Base-by-base conservation (phyloP, 2,888 invertebrate genomes). In the Tyria jacobaeae region DNA sequence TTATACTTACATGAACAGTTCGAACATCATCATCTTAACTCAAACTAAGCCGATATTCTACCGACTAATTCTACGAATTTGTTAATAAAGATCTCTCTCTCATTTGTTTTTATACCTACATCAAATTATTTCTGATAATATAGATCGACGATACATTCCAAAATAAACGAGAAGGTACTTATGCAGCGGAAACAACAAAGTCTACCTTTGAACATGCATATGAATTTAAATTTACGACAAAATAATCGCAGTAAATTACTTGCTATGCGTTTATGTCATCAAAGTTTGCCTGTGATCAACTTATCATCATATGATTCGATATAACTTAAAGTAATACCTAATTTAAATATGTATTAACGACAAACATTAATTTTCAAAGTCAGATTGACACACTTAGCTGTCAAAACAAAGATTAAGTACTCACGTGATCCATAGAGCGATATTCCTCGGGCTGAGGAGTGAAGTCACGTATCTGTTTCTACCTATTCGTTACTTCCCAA, bases 401-500 rank as follows among this genome's bases (percentile, higher is more conserved):
- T 21, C 44, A 44, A 10, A 44, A 44, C 21, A 21, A 44, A 44
- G 10, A 44, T 44, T 3, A n/a, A n/a, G n/a, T n/a, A 64, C 78
- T 21, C 21, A 9, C 35, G 17, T 34, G 51, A 51, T 34, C 51
- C 51, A 31, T 51, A 34, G 17, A 21, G 10, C 27, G 34, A 17
- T 51, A 12, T 51, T 25, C 27, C 49, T 31, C 34, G 27, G 27
- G 44, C 21, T 44, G 7, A 41, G 44, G 44, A 44, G 21, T 21
- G 21, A 21, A 44, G 44, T 21, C 44, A 39, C 37, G 35, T 47
- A 57, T 25, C 47, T 34, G 35, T 47, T 54, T 25, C 47, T 34
- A 47, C 10, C 39, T 50, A 47, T 17, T 56, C 17, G 0, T 50
- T 53, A 53, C 17, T 51, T 51, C 21, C 34, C 31, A 51, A 51